Evolutionary conservation across 2,888 invertebrate species (phyloP).

Genomic region (Xylota sylvarum): DNA sequence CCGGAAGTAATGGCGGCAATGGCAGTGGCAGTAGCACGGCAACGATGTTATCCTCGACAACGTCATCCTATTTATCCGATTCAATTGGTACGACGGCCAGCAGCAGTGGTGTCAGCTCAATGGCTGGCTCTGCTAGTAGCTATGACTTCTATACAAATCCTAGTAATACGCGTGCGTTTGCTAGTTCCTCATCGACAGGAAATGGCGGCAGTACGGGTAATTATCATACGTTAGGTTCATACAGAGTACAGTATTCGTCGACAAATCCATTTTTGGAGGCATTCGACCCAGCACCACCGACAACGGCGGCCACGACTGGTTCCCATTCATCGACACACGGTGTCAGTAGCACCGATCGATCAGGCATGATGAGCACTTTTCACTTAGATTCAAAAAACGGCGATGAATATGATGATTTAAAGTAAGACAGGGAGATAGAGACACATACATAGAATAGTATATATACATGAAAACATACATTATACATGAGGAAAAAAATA

Average conservation of each 20-base stretch:
- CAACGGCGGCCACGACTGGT: conserved; percentile 56
- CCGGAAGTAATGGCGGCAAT: conserved; percentile 71
- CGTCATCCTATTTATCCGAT: conserved; percentile 79
- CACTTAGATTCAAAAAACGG: conserved; percentile 84
- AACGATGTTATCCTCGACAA: conserved; percentile 79
- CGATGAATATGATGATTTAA: conserved; percentile 84
- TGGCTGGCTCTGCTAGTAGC: conserved; percentile 83
- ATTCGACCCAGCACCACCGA: conserved; percentile 82
- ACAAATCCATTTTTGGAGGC: conserved; percentile 85
- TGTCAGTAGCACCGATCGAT: conserved; percentile 69
- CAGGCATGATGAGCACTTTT: conserved; percentile 82
- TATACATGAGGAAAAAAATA: conserved; percentile 16
- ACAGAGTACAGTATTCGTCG: conserved; percentile 85
- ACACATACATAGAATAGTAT: conserved; percentile 27
- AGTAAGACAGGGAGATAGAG: conserved; percentile 79
- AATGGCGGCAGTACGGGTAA: conserved; percentile 80
- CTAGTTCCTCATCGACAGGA: conserved; percentile 74
- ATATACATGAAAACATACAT: conserved; percentile 11
- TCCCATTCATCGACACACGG: conserved; percentile 41
- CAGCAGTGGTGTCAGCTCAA: conserved; percentile 84
- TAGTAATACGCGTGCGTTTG: conserved; percentile 70
- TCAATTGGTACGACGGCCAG: conserved; percentile 82
- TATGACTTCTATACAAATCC: conserved; percentile 83
- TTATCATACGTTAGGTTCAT: conserved; percentile 84
- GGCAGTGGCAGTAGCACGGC: conserved; percentile 70